Evolutionary conservation across 2,888 invertebrate species (phyloP).

Genomic region (Aleiodes leptofemur): DNA sequence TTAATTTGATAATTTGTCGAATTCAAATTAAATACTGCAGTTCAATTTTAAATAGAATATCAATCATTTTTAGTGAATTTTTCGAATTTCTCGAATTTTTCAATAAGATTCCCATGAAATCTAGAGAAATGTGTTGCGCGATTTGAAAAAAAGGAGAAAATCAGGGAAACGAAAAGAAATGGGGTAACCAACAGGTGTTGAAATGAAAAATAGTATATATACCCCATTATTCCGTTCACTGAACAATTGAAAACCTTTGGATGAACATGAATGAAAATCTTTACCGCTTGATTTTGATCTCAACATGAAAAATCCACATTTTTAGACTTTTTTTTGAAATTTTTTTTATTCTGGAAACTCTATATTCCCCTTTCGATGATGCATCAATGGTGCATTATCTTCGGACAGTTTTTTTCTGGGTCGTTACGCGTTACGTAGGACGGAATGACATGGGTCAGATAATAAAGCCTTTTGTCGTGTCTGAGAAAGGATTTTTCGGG

Average conservation of each 20-base stretch:
- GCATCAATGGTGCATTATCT: constrained; percentile 60
- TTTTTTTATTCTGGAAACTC: constrained; percentile 59
- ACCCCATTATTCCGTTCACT: constrained; percentile 56
- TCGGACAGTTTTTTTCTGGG: constrained; percentile 44
- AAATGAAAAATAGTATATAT: constrained; percentile 51
- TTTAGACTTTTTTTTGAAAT: constrained; percentile 50
- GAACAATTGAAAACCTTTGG: constrained; percentile 61
- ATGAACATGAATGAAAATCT: constrained; percentile 38
- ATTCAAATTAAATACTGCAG: too few relatives aligned
- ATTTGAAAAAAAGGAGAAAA: constrained; percentile 6
- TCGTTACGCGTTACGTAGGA: constrained; percentile 60
- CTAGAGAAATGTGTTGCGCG: not conserved
- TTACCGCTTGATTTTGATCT: constrained; percentile 57
- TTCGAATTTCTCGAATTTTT: constrained; percentile 11
- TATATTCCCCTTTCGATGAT: constrained; percentile 56
- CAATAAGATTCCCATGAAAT: not conserved
- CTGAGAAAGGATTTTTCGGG: too few relatives aligned
- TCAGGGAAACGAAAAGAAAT: constrained; percentile 46
- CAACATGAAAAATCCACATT: constrained; percentile 61
- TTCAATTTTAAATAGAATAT: too few relatives aligned
- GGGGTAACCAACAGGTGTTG: constrained; percentile 46
- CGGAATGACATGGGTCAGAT: constrained; percentile 44
- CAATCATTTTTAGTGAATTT: not conserved
- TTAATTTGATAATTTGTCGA: too few relatives aligned
- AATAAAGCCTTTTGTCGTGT: constrained; percentile 56